phyloP scores from a whole-genome alignment of 1,140 invertebrate species.

The Bombus polaris region DNA sequence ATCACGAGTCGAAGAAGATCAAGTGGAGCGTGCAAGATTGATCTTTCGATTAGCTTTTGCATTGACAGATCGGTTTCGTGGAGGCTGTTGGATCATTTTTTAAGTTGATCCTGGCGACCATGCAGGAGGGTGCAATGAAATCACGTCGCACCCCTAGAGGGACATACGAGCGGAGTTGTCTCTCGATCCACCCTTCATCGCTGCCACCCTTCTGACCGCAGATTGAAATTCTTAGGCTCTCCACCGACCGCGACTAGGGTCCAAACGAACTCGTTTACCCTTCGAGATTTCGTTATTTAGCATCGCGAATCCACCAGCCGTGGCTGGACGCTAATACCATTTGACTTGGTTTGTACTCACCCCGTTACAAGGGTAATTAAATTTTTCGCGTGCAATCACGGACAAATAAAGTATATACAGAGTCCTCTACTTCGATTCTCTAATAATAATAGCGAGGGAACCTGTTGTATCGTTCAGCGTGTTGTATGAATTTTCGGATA shows the following conservation, averaged over 20 bases:
- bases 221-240: slow-evolving; percentile 82
- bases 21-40: slow-evolving; percentile 49
- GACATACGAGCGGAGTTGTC: slow-evolving; percentile 69
- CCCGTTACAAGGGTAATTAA: slow-evolving; percentile 27
- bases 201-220: slow-evolving; percentile 78
- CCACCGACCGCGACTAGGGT: slow-evolving; percentile 48
- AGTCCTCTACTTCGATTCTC: background rate
- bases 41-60: slow-evolving; percentile 58
- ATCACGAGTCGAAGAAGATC: slow-evolving; percentile 5
- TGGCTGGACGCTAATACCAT: slow-evolving; percentile 36
- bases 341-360: slow-evolving; percentile 13
- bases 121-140: slow-evolving; percentile 72
- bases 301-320: slow-evolving; percentile 63
- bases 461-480: no score
- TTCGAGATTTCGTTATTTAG: slow-evolving; percentile 81
- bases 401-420: background rate
- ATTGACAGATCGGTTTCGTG: slow-evolving; percentile 55
- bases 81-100: slow-evolving; percentile 76
- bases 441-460: no score
- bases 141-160: slow-evolving; percentile 76
- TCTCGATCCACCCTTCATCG: slow-evolving; percentile 73
- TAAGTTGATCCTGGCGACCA: slow-evolving; percentile 68
- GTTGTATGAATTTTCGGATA: background rate
- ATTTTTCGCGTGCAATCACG: slow-evolving; percentile 24
- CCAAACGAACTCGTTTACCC: slow-evolving; percentile 63